These are phyloP conservation scores for Forbesichthys agassizii DNA, from an alignment of 2,113 vertebrate genomes.

Conservation along the genomic window DNA sequence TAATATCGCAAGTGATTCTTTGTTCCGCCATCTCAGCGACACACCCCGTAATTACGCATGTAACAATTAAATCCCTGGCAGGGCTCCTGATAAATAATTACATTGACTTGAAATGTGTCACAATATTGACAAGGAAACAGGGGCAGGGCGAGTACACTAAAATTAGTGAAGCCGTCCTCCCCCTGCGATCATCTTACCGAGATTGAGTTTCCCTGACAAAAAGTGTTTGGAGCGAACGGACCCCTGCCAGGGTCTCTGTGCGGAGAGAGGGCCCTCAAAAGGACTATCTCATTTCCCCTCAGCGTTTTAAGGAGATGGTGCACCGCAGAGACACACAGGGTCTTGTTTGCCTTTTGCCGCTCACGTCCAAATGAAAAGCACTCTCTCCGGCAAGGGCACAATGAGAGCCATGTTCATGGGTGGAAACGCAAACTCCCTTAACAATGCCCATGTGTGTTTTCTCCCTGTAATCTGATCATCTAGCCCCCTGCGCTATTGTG, in stretches of 20 bases:
- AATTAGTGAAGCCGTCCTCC: slow-evolving; percentile 51
- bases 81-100: slow-evolving; percentile 70
- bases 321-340: slow-evolving; percentile 53
- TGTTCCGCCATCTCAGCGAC: slow-evolving; percentile 59
- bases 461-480: slow-evolving; percentile 64
- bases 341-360: slow-evolving; percentile 50
- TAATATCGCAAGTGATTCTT: slow-evolving; percentile 60
- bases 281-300: slow-evolving; percentile 52
- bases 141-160: slow-evolving; percentile 30
- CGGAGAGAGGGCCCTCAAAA: slow-evolving; percentile 53
- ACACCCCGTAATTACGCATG: slow-evolving; percentile 75
- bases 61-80: slow-evolving; percentile 77
- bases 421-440: slow-evolving; percentile 56
- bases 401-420: slow-evolving; percentile 57
- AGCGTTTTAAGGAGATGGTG: slow-evolving; percentile 52
- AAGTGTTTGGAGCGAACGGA: slow-evolving; percentile 53
- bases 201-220: slow-evolving; percentile 65
- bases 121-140: slow-evolving; percentile 74
- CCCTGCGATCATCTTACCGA: slow-evolving; percentile 50
- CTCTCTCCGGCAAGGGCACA: slow-evolving; percentile 41
- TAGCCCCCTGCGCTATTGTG: slow-evolving; percentile 47
- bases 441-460: slow-evolving; percentile 67
- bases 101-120: slow-evolving; percentile 73
- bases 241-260: slow-evolving; percentile 45
- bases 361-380: slow-evolving; percentile 48